A percentile compares a stretch with the other conserved stretches of the same genome.
Evolutionary conservation across 2,888 invertebrate species (phyloP).

Genomic region (Proisotoma minuta): DNA sequence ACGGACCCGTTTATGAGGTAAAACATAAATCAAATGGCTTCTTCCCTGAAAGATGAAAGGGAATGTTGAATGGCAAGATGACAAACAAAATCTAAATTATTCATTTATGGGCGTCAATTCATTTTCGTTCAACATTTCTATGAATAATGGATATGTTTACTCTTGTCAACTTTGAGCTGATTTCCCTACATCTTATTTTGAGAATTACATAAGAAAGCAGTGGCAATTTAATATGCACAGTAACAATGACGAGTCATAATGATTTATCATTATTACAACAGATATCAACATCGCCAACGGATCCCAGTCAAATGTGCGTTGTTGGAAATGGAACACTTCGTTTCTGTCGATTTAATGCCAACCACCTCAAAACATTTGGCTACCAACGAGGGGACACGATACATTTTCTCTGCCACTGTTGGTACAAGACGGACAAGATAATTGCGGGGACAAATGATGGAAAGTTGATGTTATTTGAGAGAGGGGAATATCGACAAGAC

Average conservation of each 20-base stretch:
- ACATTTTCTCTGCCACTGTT: conserved; percentile 69
- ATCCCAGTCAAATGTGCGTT: conserved; percentile 68
- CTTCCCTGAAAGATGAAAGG: not conserved
- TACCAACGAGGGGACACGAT: conserved; percentile 75
- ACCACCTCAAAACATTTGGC: conserved; percentile 75
- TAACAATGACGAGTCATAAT: too few species aligned
- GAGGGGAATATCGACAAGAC: conserved; percentile 70
- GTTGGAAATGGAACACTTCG: conserved; percentile 64
- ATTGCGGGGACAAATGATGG: conserved; percentile 74
- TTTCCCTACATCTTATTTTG: too few species aligned
- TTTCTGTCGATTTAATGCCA: conserved; percentile 70
- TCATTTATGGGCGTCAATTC: too few species aligned
- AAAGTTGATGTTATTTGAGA: conserved; percentile 72
- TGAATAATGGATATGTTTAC: too few species aligned
- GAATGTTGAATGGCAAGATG: conserved; percentile 6
- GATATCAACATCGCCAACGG: conserved; percentile 73
- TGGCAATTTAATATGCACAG: too few species aligned
- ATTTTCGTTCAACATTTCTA: too few species aligned
- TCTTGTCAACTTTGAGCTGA: too few species aligned
- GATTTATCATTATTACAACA: conserved; percentile 50
- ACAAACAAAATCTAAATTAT: too few species aligned
- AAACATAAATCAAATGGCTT: too few species aligned
- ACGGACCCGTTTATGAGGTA: conserved; percentile 62
- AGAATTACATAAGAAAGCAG: too few species aligned
- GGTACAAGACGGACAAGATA: conserved; percentile 73